phyloP scores from a whole-genome alignment of 2,797 vertebrate species.

The Thaleichthys pacificus region DNA sequence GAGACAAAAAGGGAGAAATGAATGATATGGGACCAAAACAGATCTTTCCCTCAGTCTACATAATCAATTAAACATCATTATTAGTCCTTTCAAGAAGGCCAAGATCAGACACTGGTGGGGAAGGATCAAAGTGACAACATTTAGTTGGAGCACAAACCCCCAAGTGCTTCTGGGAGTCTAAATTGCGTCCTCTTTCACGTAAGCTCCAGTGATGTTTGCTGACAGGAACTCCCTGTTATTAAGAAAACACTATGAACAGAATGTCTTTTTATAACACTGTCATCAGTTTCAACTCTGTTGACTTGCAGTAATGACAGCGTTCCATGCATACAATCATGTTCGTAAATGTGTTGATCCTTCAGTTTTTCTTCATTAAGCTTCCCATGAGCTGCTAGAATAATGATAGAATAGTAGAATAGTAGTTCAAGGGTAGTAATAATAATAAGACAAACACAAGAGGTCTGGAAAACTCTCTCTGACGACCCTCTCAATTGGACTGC shows the following conservation, averaged over 20 bases:
- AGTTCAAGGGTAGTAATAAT: neutral
- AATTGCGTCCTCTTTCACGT: constrained; percentile 27
- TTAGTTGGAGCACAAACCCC: constrained; percentile 62
- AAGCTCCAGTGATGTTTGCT: constrained; percentile 36
- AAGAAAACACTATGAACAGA: constrained; percentile 16
- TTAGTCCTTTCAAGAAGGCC: constrained; percentile 56
- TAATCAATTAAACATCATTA: constrained; percentile 79
- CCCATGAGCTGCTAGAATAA: neutral
- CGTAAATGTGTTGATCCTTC: neutral
- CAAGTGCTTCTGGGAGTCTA: constrained; percentile 47
- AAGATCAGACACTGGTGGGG: constrained; percentile 64
- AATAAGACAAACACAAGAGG: constrained; percentile 16
- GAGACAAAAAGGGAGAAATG: constrained; percentile 41
- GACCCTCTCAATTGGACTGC: constrained; percentile 32
- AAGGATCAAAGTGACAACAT: constrained; percentile 70
- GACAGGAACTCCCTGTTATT: constrained; percentile 26
- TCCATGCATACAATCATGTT: neutral
- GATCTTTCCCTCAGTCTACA: constrained; percentile 62
- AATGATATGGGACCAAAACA: constrained; percentile 76
- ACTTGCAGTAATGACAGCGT: neutral
- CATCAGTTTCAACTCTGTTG: neutral
- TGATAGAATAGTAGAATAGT: neutral
- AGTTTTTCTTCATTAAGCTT: constrained; percentile 6
- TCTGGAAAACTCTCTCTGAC: constrained; percentile 34
- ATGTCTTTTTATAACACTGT: neutral